Evolutionary conservation across 2,888 invertebrate species (phyloP), one percentile per base, ranked within the genome.

Genomic region (Drosophila paranaensis): DNA sequence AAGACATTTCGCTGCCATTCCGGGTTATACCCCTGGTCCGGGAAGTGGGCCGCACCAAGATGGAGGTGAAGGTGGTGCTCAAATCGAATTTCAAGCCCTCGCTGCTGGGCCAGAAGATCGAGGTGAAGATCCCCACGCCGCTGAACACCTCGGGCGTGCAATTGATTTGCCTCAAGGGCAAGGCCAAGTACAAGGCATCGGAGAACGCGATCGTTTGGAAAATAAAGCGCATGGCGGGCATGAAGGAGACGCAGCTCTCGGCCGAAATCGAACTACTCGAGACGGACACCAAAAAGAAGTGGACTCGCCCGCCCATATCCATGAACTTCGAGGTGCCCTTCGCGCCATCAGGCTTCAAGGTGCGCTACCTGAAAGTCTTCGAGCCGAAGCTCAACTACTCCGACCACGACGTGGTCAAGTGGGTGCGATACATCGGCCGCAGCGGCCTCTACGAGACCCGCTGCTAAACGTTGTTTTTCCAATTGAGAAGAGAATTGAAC

Each of bases 281-380:
- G 93, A 99, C 99, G 0, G 99, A 98, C 91, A 98, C 98, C 13
- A 99, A 99, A 94, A 99, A 99, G 94, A 99, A 99, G 93, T 99
- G 99, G 99, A 99, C 99, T 20, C 95, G 99, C 51, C 99, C 99
- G 30, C 99, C 99, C 53, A 99, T 99, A 91, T 99, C 99, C 2
- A 99, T 99, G 99, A 99, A 98, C 93, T 99, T 99, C 93, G 99
- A 99, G 94, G 99, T 99, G 81, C 99, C 99, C 4, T 99, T 99
- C 93, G 99, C 99, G 11, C 99, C 99, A 6, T 99, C 99, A 58
- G 99, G 99, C 1, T 99, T 99, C 93, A 99, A 99, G 95, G 99
- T 99, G 68, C 97, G 99, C 45, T 99, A 99, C 93, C 94, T 99
- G 91, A 99, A 99, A 93, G 99, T 99, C 75, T 99, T 99, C 91